A percentile compares a stretch with the other conserved stretches of the same genome.
These are phyloP conservation scores for Mixornis gularis DNA, from an alignment of 2,113 vertebrate genomes.

Conservation along the genomic window DNA sequence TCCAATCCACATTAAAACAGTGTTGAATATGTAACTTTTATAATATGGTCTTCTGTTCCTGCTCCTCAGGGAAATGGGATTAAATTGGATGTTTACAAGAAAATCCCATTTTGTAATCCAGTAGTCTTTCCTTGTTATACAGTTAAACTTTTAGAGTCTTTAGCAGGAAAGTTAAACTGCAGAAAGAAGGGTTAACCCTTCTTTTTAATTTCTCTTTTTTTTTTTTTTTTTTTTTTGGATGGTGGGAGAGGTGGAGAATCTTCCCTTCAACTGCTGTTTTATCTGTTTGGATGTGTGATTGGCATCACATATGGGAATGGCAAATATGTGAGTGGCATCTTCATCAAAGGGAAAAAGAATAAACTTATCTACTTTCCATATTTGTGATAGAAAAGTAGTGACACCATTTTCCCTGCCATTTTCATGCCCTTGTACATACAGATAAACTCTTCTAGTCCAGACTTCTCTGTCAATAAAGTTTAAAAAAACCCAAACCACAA, in stretches of 20 bases:
- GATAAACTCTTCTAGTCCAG: neutral
- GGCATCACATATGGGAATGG: no score
- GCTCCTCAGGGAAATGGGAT: neutral
- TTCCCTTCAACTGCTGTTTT: neutral
- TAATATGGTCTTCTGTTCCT: neutral
- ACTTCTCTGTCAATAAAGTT: neutral
- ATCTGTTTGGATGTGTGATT: neutral
- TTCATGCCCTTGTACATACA: neutral
- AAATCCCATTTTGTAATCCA: neutral
- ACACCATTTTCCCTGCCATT: neutral
- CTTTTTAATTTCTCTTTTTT: neutral
- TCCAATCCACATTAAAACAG: neutral
- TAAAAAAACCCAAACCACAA: neutral
- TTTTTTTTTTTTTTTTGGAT: no score
- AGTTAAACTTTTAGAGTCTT: neutral
- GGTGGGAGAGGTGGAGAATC: accelerated
- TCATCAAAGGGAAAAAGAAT: neutral
- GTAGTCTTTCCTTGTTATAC: neutral
- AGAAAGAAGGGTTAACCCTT: neutral
- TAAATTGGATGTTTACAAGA: neutral
- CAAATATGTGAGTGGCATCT: neutral
- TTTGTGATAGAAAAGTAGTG: neutral
- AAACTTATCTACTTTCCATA: neutral
- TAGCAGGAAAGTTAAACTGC: neutral
- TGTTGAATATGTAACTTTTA: neutral